Evolutionary conservation across 2,113 vertebrate species (phyloP).

Genomic region (Tupaia chinensis): DNA sequence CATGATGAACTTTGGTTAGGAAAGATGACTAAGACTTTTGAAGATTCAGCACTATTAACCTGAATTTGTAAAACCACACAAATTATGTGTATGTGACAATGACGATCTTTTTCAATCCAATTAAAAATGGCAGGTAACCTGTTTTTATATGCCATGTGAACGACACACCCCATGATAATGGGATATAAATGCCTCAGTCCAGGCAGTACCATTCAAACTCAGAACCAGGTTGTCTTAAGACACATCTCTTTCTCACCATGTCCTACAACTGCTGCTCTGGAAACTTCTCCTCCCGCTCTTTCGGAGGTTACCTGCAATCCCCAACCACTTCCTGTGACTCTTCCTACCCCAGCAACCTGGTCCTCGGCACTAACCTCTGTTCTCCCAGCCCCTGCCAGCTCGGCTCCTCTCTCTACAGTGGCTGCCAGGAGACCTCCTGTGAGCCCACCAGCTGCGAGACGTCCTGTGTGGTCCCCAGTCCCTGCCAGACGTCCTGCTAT

Average conservation of each 20-base stretch:
- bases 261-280: slow-evolving; percentile 31
- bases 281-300: slow-evolving; percentile 4
- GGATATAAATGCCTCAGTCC: slow-evolving; percentile 15
- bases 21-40: slow-evolving; percentile 66
- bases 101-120: not conserved
- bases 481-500: not conserved
- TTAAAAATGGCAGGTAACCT: slow-evolving; percentile 18
- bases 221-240: not conserved
- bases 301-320: not conserved
- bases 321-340: not conserved
- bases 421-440: not conserved
- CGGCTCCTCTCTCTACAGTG: not conserved
- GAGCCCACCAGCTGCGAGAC: not conserved
- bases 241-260: not conserved
- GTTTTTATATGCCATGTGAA: not conserved
- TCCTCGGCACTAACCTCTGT: not conserved
- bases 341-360: not conserved
- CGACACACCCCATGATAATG: not conserved
- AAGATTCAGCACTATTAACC: slow-evolving; percentile 23
- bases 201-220: not conserved
- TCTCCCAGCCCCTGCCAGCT: not conserved
- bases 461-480: not conserved
- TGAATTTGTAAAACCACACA: slow-evolving; percentile 55
- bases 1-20: slow-evolving; percentile 2
- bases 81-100: not conserved